Evolutionary conservation across 2,113 vertebrate species (phyloP).

Genomic region (Dendropsophus ebraccatus): DNA sequence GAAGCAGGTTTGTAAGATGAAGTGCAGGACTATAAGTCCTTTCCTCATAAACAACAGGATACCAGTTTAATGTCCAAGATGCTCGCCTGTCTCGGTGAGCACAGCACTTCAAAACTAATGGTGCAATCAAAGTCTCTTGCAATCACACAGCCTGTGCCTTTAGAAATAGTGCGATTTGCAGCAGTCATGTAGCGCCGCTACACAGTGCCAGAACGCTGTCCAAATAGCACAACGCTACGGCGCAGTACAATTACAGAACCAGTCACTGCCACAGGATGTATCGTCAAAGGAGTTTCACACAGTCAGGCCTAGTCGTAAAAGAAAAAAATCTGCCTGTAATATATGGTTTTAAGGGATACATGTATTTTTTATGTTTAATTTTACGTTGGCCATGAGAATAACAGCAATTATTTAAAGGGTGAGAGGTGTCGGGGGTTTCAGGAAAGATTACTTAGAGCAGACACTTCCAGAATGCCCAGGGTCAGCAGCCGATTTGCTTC

Average conservation of each 20-base stretch:
- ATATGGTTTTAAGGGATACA: constrained; percentile 29
- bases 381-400: constrained; percentile 5
- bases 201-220: constrained; percentile 78
- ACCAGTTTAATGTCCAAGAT: constrained; percentile 89
- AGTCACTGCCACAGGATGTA: neutral
- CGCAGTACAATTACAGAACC: constrained; percentile 13
- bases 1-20: constrained; percentile 83
- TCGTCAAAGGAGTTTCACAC: neutral
- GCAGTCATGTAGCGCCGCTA: constrained; percentile 75
- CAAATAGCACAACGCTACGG: constrained; percentile 73
- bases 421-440: constrained; percentile 54
- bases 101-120: constrained; percentile 89
- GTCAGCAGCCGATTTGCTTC: constrained; percentile 61
- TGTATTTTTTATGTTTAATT: neutral
- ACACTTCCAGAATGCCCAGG: constrained; percentile 59
- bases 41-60: constrained; percentile 86
- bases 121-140: constrained; percentile 86
- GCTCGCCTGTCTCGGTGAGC: constrained; percentile 86
- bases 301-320: constrained; percentile 23
- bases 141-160: constrained; percentile 85
- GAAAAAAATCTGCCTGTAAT: neutral
- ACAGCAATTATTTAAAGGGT: neutral
- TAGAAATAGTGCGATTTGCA: constrained; percentile 79
- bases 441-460: constrained; percentile 55
- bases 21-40: constrained; percentile 79